Evolutionary conservation across 1,140 invertebrate genomes (phyloP).

Genomic region (Trichogramma pretiosum): DNA sequence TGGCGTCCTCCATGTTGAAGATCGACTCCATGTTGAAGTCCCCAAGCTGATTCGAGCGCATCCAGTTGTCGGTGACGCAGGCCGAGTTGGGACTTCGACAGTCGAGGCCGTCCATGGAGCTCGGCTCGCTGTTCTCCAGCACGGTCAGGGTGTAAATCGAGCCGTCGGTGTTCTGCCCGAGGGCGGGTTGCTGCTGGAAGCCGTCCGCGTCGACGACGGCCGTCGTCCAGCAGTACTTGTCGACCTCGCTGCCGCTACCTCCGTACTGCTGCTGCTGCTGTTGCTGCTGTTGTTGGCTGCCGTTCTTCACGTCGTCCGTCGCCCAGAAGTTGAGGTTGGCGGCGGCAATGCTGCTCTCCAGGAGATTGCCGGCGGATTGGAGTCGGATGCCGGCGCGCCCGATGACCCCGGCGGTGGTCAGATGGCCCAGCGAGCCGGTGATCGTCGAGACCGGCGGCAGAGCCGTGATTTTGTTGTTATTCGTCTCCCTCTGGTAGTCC

Average conservation of each 20-base stretch:
- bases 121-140: constrained; percentile 46
- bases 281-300: constrained; percentile 24
- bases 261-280: not conserved
- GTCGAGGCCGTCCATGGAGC: constrained; percentile 46
- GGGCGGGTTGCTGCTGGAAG: constrained; percentile 14
- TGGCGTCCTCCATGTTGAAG: constrained; percentile 41
- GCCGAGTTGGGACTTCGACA: constrained; percentile 38
- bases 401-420: constrained; percentile 36
- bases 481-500: constrained; percentile 53
- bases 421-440: constrained; percentile 37
- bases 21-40: constrained; percentile 46
- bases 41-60: constrained; percentile 31
- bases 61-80: constrained; percentile 34
- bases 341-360: too few relatives aligned
- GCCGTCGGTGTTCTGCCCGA: constrained; percentile 46
- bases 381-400: constrained; percentile 43
- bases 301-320: constrained; percentile 20
- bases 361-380: constrained; percentile 59
- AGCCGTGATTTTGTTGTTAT: constrained; percentile 54
- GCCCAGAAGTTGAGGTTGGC: constrained; percentile 73
- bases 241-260: not conserved
- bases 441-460: constrained; percentile 38
- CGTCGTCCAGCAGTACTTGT: not conserved
- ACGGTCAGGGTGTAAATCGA: constrained; percentile 51
- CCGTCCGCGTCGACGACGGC: constrained; percentile 12